Evolutionary conservation across 2,797 vertebrate species (phyloP), one percentile per base, ranked within the genome.

Genomic region (Rhinichthys osculus): DNA sequence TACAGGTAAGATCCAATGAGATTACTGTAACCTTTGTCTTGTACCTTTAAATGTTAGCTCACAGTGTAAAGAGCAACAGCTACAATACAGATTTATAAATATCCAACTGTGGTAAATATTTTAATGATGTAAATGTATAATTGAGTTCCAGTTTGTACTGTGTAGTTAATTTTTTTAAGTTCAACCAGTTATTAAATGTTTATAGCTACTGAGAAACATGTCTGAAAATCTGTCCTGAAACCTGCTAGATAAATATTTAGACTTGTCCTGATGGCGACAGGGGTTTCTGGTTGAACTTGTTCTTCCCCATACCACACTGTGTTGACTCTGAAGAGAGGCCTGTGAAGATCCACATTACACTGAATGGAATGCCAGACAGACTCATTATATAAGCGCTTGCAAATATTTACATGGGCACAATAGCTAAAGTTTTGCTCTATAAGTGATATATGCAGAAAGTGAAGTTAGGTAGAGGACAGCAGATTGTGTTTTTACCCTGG

Each of bases 261-360:
- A 2, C 57, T 21, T 38, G 87, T 16, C n/a, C 27, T 23, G 1
- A 3, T 88, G 71, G 89, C 2, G 52, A 71, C 83, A 73, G 21
- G 44, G 87, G 11, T 21, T 27, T 90, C 87, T 85, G 84, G 78
- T 82, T 78, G 42, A 90, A 92, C 94, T 92, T 84, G 95, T 94
- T 93, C 82, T 91, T 33, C 79, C 70, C 72, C 87, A 83, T 89
- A 44, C 76, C 87, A 59, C 27, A n/a, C 13, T 1, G 21, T 40
- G n/a, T 66, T 66, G 62, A 66, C 27, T 2, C 42, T 85, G 11
- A 87, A 33, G 17, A 40, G 11, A 82, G 52, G 52, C n/a, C 52
- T 44, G 14, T n/a, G 52, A 67, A 57, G 64, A 27, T 4, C 76
- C 93, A 93, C 93, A 88, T 86, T 88, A 91, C 1, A 27, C 70